Base-by-base conservation (phyloP, 2,888 invertebrate species). In the Gibbula magus region DNA sequence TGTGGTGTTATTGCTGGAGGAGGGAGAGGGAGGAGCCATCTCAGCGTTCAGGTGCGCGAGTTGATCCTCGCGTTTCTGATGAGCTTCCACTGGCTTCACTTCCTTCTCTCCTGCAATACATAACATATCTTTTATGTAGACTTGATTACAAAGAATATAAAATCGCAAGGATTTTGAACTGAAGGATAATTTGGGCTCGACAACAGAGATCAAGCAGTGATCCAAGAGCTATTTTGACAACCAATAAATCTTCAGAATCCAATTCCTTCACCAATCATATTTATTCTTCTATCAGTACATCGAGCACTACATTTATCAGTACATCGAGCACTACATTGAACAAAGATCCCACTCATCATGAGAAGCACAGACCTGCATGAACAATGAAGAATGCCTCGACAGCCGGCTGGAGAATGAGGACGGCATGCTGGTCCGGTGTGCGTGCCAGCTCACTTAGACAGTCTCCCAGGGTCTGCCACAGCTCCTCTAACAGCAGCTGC, bases 341-440 rank as follows among this genome's bases (percentile, higher is more conserved):
- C n/a, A n/a, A n/a, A n/a, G n/a, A n/a, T n/a, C n/a, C n/a, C n/a
- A n/a, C n/a, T n/a, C n/a, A n/a, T n/a, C n/a, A n/a, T n/a, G 5
- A 22, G 10, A 10, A 18, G 13, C 25, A 61, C 61, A 75, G 83
- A 91, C 92, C 95, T 22, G 96, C 96, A 91, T 97, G 97, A 2
- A 97, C 96, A 78, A 97, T 93, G 94, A 97, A 97, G 94, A 97
- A 97, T 16, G 97, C 96, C 93, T 97, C 97, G 2, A 97, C 97
- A 5, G 97, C 96, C 35, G 97, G 96, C 93, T 96, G 96, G 79
- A 97, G 93, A 35, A 97, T 96, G 51, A 97, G 94, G 25, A 97
- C 97, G 61, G 97, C 97, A 93, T 97, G 96, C 90, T 96, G 96
- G 93, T 97, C 97, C 35, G 96, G 96, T 39, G 96, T 96, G 89